Base-by-base conservation (phyloP, 2,113 vertebrate species). In the Menidia beryllina region DNA sequence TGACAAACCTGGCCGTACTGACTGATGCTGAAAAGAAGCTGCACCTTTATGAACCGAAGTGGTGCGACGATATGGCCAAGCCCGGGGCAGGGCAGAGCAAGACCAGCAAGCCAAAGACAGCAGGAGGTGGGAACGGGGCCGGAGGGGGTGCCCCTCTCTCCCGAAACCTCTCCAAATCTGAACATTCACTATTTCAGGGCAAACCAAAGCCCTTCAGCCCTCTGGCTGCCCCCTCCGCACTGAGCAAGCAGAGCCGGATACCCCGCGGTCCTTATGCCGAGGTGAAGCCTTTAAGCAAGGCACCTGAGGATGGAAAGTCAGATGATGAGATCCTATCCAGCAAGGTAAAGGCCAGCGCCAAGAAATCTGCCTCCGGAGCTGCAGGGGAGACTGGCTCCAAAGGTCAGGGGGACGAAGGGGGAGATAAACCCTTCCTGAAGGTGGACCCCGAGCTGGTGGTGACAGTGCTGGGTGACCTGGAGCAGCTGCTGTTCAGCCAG, bases 401-500 rank as follows among this genome's bases (percentile, higher is more conserved):
- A 88, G 93, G 86, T 90, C 94, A 88, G 77, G 88, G 72, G 30
- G 91, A 94, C 38, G 95, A 94, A 41, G 92, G 87, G 15, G 96
- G 95, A 27, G 95, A 97, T 84, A 96, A 97, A 51, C 90, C 96
- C 63, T 99, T 96, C 88, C 92, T 99, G 75, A 98, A 98, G 90
- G 98, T 98, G 93, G 98, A 99, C 85, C 97, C 98, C 10, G 98
- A 99, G 88, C 93, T 99, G 73, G 98, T 99, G 89, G 98, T 98
- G 82, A 99, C 98, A 0, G 98, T 98, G 79, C 93, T 99, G 89
- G 98, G 98, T 0, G 98, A 99, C 90, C 91, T 99, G 90, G 98
- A 99, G 91, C 98, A 99, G 93, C 95, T 99, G 54, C 97, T 99
- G 43, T 99, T 99, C 95, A 99, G 97, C 91, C 97, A 98, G 89